Evolutionary conservation across 1,140 invertebrate species (phyloP).

Genomic region (Drosophila sp.): DNA sequence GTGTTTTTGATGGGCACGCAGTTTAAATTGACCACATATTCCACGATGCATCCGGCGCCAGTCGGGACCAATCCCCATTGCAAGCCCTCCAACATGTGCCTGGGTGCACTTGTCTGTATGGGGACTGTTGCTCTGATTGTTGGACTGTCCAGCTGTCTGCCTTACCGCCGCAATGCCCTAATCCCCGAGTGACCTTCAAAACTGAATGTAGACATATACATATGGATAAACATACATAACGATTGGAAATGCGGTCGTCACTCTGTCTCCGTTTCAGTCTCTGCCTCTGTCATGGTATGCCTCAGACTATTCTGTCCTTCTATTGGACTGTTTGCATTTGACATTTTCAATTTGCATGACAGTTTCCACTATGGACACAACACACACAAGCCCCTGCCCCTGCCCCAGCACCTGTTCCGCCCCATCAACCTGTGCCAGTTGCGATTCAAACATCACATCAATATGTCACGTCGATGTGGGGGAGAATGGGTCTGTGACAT

Average conservation of each 20-base stretch:
- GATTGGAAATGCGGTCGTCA: constrained; percentile 16
- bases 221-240: constrained; percentile 13
- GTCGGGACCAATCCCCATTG: background rate
- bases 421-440: constrained; percentile 36
- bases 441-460: constrained; percentile 44
- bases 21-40: constrained; percentile 22
- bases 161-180: constrained; percentile 23
- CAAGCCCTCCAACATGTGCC: constrained; percentile 35
- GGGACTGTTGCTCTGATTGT: constrained; percentile 9
- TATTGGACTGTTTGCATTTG: constrained; percentile 74
- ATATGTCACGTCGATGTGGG: constrained; percentile 50
- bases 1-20: constrained; percentile 33
- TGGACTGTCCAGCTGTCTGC: too few relatives aligned
- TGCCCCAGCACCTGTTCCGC: background rate
- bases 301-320: constrained; percentile 39
- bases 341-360: constrained; percentile 80
- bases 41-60: background rate
- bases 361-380: constrained; percentile 44
- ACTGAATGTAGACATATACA: background rate
- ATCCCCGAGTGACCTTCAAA: constrained; percentile 55
- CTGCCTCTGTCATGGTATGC: constrained; percentile 26
- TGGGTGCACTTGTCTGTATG: constrained; percentile 45
- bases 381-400: constrained; percentile 18
- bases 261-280: constrained; percentile 26
- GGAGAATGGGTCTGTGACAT: constrained; percentile 7